A percentile compares a stretch with the other conserved stretches of the same genome.
These are phyloP conservation scores for Dasypogon diadema DNA, from an alignment of 2,888 invertebrate genomes.

Conservation along the genomic window DNA sequence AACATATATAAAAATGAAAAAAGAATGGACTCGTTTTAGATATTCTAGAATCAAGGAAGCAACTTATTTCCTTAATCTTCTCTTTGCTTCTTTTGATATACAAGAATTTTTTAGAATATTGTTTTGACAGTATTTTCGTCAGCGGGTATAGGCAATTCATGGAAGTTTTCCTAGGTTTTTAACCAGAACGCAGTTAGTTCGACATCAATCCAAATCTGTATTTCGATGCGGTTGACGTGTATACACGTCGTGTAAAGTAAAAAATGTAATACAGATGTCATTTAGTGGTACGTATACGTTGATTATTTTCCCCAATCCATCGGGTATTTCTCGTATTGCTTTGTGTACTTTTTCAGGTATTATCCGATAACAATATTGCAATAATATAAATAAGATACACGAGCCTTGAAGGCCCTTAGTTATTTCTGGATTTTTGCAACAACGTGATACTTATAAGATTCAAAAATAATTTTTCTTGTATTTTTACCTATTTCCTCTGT, in stretches of 20 bases:
- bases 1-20: too few relatives aligned
- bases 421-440: not conserved
- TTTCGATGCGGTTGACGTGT: slow-evolving; percentile 14
- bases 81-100: too few relatives aligned
- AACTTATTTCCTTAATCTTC: too few relatives aligned
- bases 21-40: too few relatives aligned
- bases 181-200: too few relatives aligned
- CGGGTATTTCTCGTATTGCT: not conserved
- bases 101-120: too few relatives aligned
- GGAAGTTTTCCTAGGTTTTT: too few relatives aligned
- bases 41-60: too few relatives aligned
- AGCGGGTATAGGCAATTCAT: too few relatives aligned
- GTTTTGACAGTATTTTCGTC: too few relatives aligned
- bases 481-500: not conserved
- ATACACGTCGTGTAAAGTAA: not conserved
- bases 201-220: slow-evolving; percentile 19
- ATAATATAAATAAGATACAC: not conserved
- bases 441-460: slow-evolving; percentile 2
- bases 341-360: not conserved
- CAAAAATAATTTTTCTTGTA: not conserved
- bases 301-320: slow-evolving; percentile 1
- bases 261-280: slow-evolving; percentile 21
- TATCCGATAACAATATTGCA: not conserved
- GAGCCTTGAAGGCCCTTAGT: not conserved
- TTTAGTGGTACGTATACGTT: not conserved